Evolutionary conservation across 2,888 invertebrate genomes (phyloP).

Genomic region (Gari tellinella): DNA sequence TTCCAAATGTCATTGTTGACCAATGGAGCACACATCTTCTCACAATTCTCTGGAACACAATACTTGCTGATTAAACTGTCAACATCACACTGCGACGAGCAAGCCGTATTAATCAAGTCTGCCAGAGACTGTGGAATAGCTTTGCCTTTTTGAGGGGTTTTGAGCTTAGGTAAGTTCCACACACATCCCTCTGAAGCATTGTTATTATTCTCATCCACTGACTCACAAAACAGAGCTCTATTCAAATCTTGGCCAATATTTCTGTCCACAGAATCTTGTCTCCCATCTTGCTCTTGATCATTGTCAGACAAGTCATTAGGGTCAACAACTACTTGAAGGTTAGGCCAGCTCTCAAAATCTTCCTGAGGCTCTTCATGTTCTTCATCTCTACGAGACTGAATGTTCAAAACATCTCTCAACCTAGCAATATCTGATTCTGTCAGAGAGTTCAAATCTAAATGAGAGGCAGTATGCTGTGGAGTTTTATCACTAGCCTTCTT

Average conservation of each 20-base stretch:
- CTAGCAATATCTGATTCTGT: neutral
- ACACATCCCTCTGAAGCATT: neutral
- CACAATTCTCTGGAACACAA: too few species aligned
- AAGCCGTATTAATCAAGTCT: too few species aligned
- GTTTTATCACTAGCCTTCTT: too few species aligned
- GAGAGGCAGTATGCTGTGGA: too few species aligned
- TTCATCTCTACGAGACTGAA: neutral
- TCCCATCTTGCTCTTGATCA: too few species aligned
- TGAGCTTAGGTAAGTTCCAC: constrained; percentile 19
- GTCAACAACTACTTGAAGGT: neutral
- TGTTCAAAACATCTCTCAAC: constrained; percentile 2
- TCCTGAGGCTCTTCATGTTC: neutral
- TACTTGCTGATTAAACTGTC: too few species aligned
- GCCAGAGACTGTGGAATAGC: constrained; percentile 3
- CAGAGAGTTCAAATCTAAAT: neutral
- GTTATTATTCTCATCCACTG: neutral
- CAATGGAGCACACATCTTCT: too few species aligned
- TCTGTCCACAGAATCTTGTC: too few species aligned
- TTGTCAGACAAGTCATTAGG: neutral
- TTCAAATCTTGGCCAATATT: neutral
- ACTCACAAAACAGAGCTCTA: constrained; percentile 5
- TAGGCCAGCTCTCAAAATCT: neutral
- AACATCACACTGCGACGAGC: too few species aligned
- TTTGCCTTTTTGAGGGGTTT: constrained; percentile 11
- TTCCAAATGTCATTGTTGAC: too few species aligned